These are phyloP conservation scores for Clarias fuscus DNA, from an alignment of 2,797 vertebrate species.

Conservation along the genomic window DNA sequence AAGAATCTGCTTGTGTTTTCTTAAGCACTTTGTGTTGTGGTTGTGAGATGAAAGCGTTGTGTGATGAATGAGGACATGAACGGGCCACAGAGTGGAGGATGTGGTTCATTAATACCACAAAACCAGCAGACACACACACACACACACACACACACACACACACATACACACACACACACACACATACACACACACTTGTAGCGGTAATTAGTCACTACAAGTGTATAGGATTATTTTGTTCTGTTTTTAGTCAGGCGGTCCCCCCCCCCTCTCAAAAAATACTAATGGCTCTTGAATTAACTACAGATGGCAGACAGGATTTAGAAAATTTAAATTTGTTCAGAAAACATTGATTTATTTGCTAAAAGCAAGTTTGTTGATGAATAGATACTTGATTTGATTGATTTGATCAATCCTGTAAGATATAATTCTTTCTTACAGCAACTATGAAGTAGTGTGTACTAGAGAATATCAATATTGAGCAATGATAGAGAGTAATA, in stretches of 20 bases:
- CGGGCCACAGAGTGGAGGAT: constrained; percentile 69
- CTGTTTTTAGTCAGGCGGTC: neutral
- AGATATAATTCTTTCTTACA: neutral
- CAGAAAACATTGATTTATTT: neutral
- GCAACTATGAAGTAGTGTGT: neutral
- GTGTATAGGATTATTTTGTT: constrained; percentile 55
- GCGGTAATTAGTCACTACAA: constrained; percentile 52
- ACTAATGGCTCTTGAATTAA: neutral
- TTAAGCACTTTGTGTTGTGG: constrained; percentile 67
- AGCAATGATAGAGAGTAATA: neutral
- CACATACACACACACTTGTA: constrained; percentile 58
- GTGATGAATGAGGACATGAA: constrained; percentile 76
- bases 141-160: constrained; percentile 61
- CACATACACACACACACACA: constrained; percentile 62
- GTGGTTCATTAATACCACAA: constrained; percentile 80
- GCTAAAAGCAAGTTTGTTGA: neutral
- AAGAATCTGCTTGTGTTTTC: constrained; percentile 64
- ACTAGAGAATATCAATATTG: neutral
- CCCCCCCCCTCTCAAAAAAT: neutral
- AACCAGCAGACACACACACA: constrained; percentile 62
- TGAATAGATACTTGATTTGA: neutral
- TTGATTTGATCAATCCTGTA: neutral
- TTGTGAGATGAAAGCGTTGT: constrained; percentile 73
- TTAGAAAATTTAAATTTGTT: neutral
- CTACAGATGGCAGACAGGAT: neutral